Evolutionary conservation across 2,888 invertebrate species (phyloP).

Genomic region (Pteria penguin): DNA sequence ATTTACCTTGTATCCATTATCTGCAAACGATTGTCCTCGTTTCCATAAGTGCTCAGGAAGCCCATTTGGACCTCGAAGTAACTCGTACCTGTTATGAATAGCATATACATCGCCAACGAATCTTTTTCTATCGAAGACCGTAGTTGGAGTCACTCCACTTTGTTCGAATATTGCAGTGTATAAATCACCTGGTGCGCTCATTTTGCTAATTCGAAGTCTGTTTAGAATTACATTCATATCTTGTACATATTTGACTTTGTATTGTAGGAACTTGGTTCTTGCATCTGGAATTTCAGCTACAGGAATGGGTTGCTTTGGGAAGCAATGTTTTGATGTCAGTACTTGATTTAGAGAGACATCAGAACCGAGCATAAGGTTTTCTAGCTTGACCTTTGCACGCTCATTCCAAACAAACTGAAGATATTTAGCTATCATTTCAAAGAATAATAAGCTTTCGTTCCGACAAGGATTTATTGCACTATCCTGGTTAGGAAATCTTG

Average conservation of each 20-base stretch:
- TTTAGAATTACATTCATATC: background rate
- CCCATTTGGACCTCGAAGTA: background rate
- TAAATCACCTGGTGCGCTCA: background rate
- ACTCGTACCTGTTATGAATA: background rate
- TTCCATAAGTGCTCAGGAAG: background rate
- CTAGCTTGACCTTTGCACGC: background rate
- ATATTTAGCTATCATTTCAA: background rate
- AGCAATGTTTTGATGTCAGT: conserved; percentile 16
- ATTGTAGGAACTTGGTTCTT: background rate
- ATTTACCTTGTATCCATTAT: background rate
- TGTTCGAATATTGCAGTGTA: background rate
- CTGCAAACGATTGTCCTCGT: background rate
- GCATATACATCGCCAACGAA: background rate
- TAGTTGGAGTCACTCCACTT: background rate
- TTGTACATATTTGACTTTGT: background rate
- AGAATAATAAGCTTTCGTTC: background rate
- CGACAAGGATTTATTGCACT: conserved; percentile 19
- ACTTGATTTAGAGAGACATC: conserved; percentile 6
- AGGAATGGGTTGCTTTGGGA: background rate
- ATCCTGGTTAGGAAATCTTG: conserved; percentile 8
- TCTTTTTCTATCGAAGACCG: background rate
- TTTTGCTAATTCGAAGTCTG: background rate
- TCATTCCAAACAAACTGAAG: background rate
- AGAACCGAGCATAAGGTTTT: background rate
- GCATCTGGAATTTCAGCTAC: background rate